A percentile compares a stretch with the other conserved stretches of the same genome.
Evolutionary conservation across 2,797 vertebrate genomes (phyloP).

Genomic region (Gymnothorax javanicus): DNA sequence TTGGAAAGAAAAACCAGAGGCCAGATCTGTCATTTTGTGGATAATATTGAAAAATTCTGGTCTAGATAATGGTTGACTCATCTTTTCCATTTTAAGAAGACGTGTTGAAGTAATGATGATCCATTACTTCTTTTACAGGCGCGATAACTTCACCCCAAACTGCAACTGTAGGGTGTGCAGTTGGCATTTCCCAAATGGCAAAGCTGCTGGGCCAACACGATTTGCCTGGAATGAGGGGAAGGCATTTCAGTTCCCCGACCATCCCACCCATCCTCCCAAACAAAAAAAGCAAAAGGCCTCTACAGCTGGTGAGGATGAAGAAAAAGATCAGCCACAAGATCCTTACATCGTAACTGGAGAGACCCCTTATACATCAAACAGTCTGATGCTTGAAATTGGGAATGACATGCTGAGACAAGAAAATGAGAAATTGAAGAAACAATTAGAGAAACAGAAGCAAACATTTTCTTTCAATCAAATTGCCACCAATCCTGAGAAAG

Average conservation of each 20-base stretch:
- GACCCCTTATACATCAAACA: slow-evolving; percentile 16
- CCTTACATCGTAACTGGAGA: background rate
- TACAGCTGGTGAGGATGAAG: background rate
- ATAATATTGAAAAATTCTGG: no score
- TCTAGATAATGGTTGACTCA: no score
- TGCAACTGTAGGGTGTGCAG: slow-evolving; percentile 30
- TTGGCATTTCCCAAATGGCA: slow-evolving; percentile 41
- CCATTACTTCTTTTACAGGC: slow-evolving; percentile 16
- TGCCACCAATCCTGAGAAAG: slow-evolving; percentile 9
- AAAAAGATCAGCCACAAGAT: background rate
- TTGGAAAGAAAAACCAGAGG: no score
- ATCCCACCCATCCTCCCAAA: slow-evolving; percentile 23
- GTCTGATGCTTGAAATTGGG: slow-evolving; percentile 23
- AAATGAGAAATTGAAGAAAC: slow-evolving; percentile 24
- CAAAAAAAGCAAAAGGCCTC: slow-evolving; percentile 17
- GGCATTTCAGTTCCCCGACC: slow-evolving; percentile 24
- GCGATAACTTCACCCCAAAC: slow-evolving; percentile 28
- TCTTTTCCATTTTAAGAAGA: no score
- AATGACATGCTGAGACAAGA: slow-evolving; percentile 29
- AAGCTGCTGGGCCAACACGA: slow-evolving; percentile 27
- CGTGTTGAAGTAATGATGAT: slow-evolving; percentile 5
- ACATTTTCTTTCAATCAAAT: slow-evolving; percentile 32
- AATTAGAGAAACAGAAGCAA: slow-evolving; percentile 18
- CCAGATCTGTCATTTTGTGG: no score
- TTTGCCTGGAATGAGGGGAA: slow-evolving; percentile 36